phyloP scores from a whole-genome alignment of 2,888 invertebrate species.

The Heliconius ethilla region DNA sequence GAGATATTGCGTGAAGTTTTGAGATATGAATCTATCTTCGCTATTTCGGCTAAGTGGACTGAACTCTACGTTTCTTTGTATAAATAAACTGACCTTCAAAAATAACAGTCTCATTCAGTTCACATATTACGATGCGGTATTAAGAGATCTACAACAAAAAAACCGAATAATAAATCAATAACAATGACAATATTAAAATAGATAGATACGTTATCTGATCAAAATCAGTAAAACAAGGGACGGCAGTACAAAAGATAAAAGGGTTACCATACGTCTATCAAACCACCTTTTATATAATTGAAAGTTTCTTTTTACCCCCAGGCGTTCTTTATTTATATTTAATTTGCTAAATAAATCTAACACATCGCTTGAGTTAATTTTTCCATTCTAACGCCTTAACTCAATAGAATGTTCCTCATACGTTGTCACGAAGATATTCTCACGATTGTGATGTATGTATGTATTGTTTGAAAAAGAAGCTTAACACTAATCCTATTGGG shows the following conservation, averaged over 20 bases:
- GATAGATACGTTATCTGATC: constrained; percentile 63
- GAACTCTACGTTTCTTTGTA: no score
- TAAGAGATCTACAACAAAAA: neutral
- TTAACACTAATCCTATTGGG: constrained; percentile 27
- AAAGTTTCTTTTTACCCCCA: constrained; percentile 37
- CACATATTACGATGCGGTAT: no score
- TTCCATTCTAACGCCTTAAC: constrained; percentile 73
- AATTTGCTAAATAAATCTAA: constrained; percentile 50
- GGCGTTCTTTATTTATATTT: constrained; percentile 42
- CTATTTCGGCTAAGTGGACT: no score
- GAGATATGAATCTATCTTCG: no score
- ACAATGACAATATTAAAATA: constrained; percentile 22
- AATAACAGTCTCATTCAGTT: no score
- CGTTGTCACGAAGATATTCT: constrained; percentile 60
- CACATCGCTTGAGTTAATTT: constrained; percentile 76
- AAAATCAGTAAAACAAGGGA: constrained; percentile 71
- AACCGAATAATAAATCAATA: constrained; percentile 33
- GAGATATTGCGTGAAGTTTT: no score
- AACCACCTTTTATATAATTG: constrained; percentile 17
- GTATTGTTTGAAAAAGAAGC: constrained; percentile 26
- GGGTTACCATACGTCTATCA: constrained; percentile 55
- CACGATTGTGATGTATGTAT: constrained; percentile 53
- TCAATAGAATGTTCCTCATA: constrained; percentile 64
- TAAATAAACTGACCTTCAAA: no score
- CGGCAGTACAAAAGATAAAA: constrained; percentile 71